Conservation (phyloP, 2,888 invertebrate genomes). For the Drosophila austrosaltans region DNA sequence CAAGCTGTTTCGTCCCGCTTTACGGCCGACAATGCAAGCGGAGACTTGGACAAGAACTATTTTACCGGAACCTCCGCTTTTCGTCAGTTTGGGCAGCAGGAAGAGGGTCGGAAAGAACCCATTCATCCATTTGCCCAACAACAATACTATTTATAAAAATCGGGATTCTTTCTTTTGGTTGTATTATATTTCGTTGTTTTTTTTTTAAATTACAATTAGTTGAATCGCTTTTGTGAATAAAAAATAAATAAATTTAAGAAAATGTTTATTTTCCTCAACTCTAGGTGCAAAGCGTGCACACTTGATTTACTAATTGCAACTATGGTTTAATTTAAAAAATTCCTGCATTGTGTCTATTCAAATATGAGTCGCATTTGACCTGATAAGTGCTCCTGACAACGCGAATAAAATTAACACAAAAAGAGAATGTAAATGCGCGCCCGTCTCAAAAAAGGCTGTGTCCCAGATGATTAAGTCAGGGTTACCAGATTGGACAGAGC, state of each 20-base stretch:
- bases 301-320: neutral
- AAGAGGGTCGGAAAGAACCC: neutral
- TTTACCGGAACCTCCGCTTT: neutral
- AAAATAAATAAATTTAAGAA: neutral
- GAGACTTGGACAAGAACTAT: neutral
- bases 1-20: neutral
- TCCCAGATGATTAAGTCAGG: too few species aligned
- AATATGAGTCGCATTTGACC: neutral
- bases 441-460: too few species aligned
- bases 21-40: neutral
- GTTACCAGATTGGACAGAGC: neutral
- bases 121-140: neutral
- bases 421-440: too few species aligned
- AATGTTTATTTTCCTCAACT: neutral
- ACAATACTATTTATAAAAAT: conserved; percentile 3
- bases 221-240: neutral
- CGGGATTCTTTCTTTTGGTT: neutral
- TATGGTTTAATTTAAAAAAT: too few species aligned
- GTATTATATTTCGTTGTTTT: neutral
- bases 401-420: too few species aligned
- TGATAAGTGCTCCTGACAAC: too few species aligned
- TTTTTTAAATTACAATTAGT: neutral
- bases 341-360: neutral
- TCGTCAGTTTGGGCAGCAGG: neutral
- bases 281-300: neutral